Base-by-base conservation (phyloP, 2,888 invertebrate genomes). In the Drosophila mettleri region DNA sequence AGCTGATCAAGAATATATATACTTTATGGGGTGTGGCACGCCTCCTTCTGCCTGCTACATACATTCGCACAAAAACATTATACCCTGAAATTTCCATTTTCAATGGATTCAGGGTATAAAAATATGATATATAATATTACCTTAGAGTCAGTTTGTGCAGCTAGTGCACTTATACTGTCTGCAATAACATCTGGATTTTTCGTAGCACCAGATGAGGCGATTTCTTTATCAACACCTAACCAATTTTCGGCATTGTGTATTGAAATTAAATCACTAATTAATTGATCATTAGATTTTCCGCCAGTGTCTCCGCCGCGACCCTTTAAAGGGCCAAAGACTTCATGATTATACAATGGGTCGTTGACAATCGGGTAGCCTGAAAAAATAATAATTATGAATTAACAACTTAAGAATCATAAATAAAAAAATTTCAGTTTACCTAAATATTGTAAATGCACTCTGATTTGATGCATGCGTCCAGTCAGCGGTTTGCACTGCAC, bases 401-500 rank as follows among this genome's bases (percentile, higher is more conserved):
- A 48, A 16, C 49, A 29, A n/a, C 0, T 18, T 24, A 24, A 6
- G 9, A 20, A 31, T 1, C 7, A 3, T 2, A 9, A 33, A 45
- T 12, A 14, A 0, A 20, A 38, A 7, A 3, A n/a, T 14, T 10
- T 14, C 7, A 8, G 6, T 49, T 24, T 5, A 97, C 97, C 99
- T 87, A 99, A 94, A 92, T 96, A 99, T 93, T 99, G 99, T 63
- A 99, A 94, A 92, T 99, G 99, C 33, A 99, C 98, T 78, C 99
- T 94, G 81, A 99, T 99, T 93, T 99, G 99, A 92, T 99, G 99
- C 95, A 99, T 99, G 73, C 99, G 94, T 1, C 99, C 99, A 3
- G 99, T 99, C 91, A 96, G 95, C 0, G 99, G 99, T 90, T 95
- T 95, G 93, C 98, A 98, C 36, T 96, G 94, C n/a, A 99, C 98